Evolutionary conservation across 2,113 vertebrate genomes (phyloP), one percentile per base, ranked within the genome.

Genomic region (Erpornis zantholeuca): DNA sequence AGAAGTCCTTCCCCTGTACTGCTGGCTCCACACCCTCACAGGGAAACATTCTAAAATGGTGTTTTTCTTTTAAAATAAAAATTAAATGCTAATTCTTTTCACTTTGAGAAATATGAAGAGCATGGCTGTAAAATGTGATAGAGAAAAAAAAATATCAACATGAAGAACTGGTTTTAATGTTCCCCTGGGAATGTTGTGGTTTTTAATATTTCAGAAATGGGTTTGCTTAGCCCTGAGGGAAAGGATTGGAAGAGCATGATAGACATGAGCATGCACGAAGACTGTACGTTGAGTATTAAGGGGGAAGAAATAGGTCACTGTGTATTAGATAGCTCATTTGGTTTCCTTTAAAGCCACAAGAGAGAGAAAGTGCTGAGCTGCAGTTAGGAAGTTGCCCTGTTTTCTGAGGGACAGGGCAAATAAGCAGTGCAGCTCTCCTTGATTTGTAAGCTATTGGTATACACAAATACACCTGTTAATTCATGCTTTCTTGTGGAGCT

Each of bases 171-270:
- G 28, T 60, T 64, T 75, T 68, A 87, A 60, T 60, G 36, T 81
- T 82, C 54, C 36, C 8, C 16, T 73, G 68, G 71, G 36, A 94
- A 76, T 69, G 40, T 7, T 82, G 45, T 65, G 59, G 12, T 1
- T 88, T 77, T 94, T 83, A 86, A 16, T 90, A 88, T 82, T 90
- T 91, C 79, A 94, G 86, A 94, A 92, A 64, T 49, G 50, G 38
- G 44, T 77, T 92, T 88, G 77, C 86, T 86, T 85, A 82, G 70
- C 79, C 88, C 68, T 63, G 53, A 90, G 79, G 86, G 79, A 94
- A 54, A 75, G 61, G 29, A 71, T 78, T 93, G 80, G 75, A 88
- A 78, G 27, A 85, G 27, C 52, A 38, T n/a, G 65, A 75, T 36
- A 86, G 78, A 76, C 24, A 64, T n/a, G 27, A 93, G 24, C 66